These are phyloP conservation scores for Hydrolagus affinis DNA, from an alignment of 2,113 vertebrate genomes.

Conservation along the genomic window DNA sequence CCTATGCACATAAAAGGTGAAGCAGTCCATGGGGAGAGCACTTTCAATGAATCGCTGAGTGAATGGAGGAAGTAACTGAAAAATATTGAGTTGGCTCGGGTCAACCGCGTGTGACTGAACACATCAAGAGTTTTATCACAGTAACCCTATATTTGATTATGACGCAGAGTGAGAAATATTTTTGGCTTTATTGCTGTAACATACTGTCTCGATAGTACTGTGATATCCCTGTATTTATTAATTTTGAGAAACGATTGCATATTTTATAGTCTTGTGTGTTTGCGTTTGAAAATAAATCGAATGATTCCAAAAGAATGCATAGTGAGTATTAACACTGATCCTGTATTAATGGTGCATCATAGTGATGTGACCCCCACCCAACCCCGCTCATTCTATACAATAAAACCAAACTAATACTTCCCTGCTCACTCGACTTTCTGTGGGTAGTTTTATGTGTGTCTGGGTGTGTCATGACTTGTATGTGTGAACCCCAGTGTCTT, in stretches of 20 bases:
- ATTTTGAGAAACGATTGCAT: conserved; percentile 10
- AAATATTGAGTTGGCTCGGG: too few relatives aligned
- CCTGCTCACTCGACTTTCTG: not conserved
- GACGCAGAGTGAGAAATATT: not conserved
- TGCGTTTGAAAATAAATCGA: not conserved
- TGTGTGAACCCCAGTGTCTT: too few relatives aligned
- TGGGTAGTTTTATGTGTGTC: too few relatives aligned
- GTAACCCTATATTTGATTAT: not conserved
- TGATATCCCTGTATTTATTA: conserved; percentile 16
- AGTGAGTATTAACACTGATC: conserved; percentile 2
- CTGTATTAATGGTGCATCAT: not conserved
- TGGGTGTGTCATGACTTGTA: too few relatives aligned
- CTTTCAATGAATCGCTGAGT: too few relatives aligned
- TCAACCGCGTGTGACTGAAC: not conserved
- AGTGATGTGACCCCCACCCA: conserved; percentile 14
- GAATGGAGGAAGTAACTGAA: not conserved
- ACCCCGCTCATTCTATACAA: not conserved
- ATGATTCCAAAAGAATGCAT: not conserved
- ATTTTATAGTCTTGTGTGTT: conserved; percentile 24
- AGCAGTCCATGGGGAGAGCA: not conserved
- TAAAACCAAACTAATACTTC: not conserved
- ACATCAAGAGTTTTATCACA: not conserved
- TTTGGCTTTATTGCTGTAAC: not conserved
- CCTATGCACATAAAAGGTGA: too few relatives aligned
- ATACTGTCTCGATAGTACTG: conserved; percentile 3